Evolutionary conservation across 2,888 invertebrate genomes (phyloP).

Genomic region (Sesia bembeciformis): DNA sequence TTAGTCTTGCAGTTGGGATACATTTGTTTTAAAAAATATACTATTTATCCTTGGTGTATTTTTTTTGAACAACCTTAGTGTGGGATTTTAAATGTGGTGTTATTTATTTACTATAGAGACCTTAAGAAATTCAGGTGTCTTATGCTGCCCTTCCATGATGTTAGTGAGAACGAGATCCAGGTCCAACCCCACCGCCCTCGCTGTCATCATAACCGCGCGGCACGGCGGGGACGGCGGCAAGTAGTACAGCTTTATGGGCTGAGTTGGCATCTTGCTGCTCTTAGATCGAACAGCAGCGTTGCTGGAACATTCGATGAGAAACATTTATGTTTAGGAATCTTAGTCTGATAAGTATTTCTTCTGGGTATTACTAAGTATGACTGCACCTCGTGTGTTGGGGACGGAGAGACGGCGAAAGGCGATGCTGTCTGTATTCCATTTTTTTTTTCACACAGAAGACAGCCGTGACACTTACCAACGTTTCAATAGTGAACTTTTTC

Average conservation of each 20-base stretch:
- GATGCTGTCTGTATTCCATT: too few species aligned
- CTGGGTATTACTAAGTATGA: too few species aligned
- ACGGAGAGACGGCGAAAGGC: too few species aligned
- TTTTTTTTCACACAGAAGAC: too few species aligned
- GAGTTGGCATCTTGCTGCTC: constrained; percentile 45
- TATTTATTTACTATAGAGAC: constrained; percentile 32
- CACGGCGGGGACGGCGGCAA: constrained; percentile 77
- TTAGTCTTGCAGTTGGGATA: too few species aligned
- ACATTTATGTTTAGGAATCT: too few species aligned
- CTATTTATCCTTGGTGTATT: not conserved
- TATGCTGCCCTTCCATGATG: constrained; percentile 73
- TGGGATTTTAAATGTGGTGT: not conserved
- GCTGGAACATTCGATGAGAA: constrained; percentile 18
- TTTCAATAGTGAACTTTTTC: too few species aligned
- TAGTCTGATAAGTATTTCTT: too few species aligned
- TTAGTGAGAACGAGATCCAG: constrained; percentile 76
- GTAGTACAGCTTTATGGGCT: constrained; percentile 77
- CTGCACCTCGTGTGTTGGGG: too few species aligned
- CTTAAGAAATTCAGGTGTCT: constrained; percentile 79
- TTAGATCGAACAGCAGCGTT: constrained; percentile 61
- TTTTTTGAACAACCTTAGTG: not conserved
- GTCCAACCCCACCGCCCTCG: constrained; percentile 76
- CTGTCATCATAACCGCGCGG: constrained; percentile 76
- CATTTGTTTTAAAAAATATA: too few species aligned
- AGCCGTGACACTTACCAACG: too few species aligned